Percentiles rank a stretch among this genome's conserved stretches.
phyloP scores from a whole-genome alignment of 64 coral and sea anemone genomes.

The Trachythela sp. region DNA sequence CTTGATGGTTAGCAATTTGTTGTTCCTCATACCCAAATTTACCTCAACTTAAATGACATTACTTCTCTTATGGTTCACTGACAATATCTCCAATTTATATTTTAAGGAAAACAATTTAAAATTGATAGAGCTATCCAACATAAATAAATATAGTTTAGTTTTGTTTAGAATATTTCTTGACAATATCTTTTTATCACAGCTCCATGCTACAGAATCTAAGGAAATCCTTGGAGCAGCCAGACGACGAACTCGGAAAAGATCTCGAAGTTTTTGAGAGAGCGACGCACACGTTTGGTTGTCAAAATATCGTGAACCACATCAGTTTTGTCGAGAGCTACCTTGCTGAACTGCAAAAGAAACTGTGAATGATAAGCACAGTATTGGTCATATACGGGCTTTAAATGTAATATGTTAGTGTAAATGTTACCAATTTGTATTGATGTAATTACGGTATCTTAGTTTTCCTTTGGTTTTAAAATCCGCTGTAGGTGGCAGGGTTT shows the following conservation, averaged over 20 bases:
- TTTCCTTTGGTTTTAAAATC: too few species aligned
- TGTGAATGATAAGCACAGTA: too few species aligned
- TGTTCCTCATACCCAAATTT: too few species aligned
- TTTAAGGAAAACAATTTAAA: neutral
- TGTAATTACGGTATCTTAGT: too few species aligned
- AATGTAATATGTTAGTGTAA: too few species aligned
- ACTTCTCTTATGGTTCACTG: too few species aligned
- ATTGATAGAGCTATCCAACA: neutral
- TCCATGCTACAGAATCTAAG: neutral
- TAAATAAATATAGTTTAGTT: neutral
- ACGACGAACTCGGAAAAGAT: neutral
- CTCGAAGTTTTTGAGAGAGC: constrained; percentile 12
- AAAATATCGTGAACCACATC: constrained; percentile 13
- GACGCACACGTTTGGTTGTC: constrained; percentile 1
- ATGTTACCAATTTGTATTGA: too few species aligned
- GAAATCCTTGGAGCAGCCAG: neutral
- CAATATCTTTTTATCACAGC: neutral
- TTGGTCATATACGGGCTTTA: too few species aligned
- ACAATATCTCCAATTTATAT: neutral
- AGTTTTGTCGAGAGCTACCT: constrained; percentile 3
- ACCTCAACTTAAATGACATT: too few species aligned
- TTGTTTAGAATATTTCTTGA: neutral
- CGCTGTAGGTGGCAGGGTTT: too few species aligned
- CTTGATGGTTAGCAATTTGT: too few species aligned
- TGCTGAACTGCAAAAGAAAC: neutral